A percentile compares a stretch with the other conserved stretches of the same genome.
Conservation (phyloP, 2,888 invertebrate species). For the Agrotis clavis region DNA sequence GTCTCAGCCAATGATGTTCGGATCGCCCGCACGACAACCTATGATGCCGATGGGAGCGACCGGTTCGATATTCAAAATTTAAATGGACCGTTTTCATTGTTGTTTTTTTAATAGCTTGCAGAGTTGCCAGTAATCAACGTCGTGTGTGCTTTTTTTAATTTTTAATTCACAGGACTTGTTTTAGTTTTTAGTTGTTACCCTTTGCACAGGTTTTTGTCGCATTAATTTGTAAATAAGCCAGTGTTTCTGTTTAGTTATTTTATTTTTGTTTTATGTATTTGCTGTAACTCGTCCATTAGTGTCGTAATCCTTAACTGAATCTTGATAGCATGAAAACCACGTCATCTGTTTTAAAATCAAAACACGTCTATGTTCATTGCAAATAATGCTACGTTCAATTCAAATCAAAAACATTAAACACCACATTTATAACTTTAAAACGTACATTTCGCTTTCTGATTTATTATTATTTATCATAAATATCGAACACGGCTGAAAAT, state of each 20-base stretch:
- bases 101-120: conserved; percentile 68
- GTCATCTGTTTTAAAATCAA: conserved; percentile 18
- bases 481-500: conserved; percentile 32
- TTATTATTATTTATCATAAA: conserved; percentile 20
- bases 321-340: conserved; percentile 49
- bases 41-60: conserved; percentile 85
- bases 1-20: conserved; percentile 87
- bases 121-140: conserved; percentile 65
- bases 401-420: conserved; percentile 38
- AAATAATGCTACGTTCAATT: conserved; percentile 28
- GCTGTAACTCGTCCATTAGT: conserved; percentile 48
- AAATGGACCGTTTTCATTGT: conserved; percentile 76
- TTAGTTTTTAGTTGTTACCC: conserved; percentile 50
- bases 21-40: conserved; percentile 86
- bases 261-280: conserved; percentile 49
- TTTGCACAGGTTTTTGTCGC: conserved; percentile 65
- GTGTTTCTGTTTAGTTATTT: conserved; percentile 55
- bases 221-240: conserved; percentile 65
- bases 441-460: conserved; percentile 38
- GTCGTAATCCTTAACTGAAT: conserved; percentile 28
- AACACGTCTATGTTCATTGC: conserved; percentile 40
- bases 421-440: conserved; percentile 29
- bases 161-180: conserved; percentile 60
- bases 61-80: conserved; percentile 85
- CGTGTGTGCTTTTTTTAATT: conserved; percentile 62